Evolutionary conservation across 2,113 vertebrate genomes (phyloP), one percentile per base, ranked within the genome.

Genomic region (Pitta sordida): DNA sequence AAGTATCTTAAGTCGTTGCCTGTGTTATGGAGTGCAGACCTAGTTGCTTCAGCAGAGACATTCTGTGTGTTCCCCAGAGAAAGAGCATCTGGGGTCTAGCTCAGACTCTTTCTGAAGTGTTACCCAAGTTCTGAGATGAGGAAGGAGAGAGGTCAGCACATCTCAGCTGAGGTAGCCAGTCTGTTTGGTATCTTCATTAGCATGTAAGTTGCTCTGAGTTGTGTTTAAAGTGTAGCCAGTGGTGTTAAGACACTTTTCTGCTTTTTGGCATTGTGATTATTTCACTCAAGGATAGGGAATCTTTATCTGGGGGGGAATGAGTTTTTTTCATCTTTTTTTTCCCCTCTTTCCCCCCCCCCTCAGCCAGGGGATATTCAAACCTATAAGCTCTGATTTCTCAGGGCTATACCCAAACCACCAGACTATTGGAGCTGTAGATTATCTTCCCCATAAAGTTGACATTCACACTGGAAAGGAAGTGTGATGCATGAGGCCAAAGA

Each of bases 291-390:
- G 24, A 16, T 13, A 53, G 0, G 3, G 15, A 79, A 20, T 74
- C 9, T 64, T 2, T 1, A 24, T 36, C 29, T 56, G 24, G 7
- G 27, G 19, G 30, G 4, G 10, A 5, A 3, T 7, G 0, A 2
- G 7, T 32, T n/a, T 9, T 34, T 29, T 27, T 67, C 15, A 16
- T 1, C 15, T 44, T 9, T 10, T 6, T 4, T 4, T 18, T 7
- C n/a, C n/a, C n/a, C n/a, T n/a, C n/a, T 59, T 60, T 85, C 43
- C 15, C 3, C 6, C 21, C 36, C 39, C 59, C 11, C 20, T 77
- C 59, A 77, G 16, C 8, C 60, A 39, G 17, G 23, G 20, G 4
- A 6, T 37, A 3, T 88, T 69, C 78, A 30, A 79, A 75, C 16
- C 11, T 22, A n/a, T 17, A 53, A n/a, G 16, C n/a, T 86, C 21